Evolutionary conservation across 2,888 invertebrate genomes (phyloP), one percentile per base, ranked within the genome.

Genomic region (Caenorhabditis imperialis): DNA sequence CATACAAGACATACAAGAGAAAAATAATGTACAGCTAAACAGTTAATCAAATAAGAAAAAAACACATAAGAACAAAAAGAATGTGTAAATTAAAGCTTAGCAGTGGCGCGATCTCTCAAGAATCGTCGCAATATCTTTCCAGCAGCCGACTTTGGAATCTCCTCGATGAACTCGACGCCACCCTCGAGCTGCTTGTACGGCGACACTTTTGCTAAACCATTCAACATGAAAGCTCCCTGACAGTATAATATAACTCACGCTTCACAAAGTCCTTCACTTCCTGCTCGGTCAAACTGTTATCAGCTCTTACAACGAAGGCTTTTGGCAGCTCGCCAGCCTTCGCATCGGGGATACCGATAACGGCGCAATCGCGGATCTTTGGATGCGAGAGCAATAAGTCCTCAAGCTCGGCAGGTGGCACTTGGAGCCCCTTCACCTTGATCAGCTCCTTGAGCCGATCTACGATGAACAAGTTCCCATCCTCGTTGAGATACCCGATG

Each of bases 341-440:
- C 10, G 69, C 70, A 44, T 81, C 77, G 3, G 81, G 81, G 0
- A 81, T 60, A 54, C 81, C 95, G 84, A 94, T 91, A 35, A 95
- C 95, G 35, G 93, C 94, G 20, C 91, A 93, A 86, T 95, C 94
- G 61, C 91, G 91, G 53, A 95, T 91, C 58, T 91, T 91, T 0
- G 91, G 90, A 90, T 93, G 92, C 37, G 92, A 92, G 55, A 94
- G 89, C 38, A 95, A 88, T 51, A 95, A 85, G 16, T 92, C 92
- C 89, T 96, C 95, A 38, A 96, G 89, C 89, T 95, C 95, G 0
- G 94, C 94, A 2, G 95, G 95, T 0, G 94, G 92, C 53, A 85
- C 85, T 77, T 85, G 85, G 4, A 82, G 69, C 42, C 85, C 86
- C 45, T 84, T 84, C 14, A 86, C 86, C 70, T 86, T 87, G 67